Evolutionary conservation across 2,888 invertebrate species (phyloP).

Genomic region (Caradrina kadenii): DNA sequence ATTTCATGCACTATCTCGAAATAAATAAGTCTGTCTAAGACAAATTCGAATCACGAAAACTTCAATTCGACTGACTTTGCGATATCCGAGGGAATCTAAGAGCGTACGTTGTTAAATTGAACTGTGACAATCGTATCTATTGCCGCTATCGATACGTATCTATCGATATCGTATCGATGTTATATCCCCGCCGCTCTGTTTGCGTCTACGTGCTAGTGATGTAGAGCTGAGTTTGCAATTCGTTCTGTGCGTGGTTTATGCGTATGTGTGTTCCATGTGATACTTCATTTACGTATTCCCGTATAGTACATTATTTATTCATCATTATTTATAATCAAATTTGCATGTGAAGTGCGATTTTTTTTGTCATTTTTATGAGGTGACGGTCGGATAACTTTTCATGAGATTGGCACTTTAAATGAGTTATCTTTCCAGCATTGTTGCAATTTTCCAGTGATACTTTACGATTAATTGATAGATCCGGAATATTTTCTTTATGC

Average conservation of each 20-base stretch:
- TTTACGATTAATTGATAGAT: slow-evolving; percentile 14
- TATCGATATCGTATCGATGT: slow-evolving; percentile 70
- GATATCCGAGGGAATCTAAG: slow-evolving; percentile 63
- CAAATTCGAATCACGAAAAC: slow-evolving; percentile 61
- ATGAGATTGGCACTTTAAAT: slow-evolving; percentile 39
- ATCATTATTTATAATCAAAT: slow-evolving; percentile 53
- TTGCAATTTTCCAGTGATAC: slow-evolving; percentile 22
- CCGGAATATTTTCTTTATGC: not conserved
- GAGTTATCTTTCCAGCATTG: slow-evolving; percentile 41
- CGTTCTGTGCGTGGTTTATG: slow-evolving; percentile 75
- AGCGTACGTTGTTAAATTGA: slow-evolving; percentile 72
- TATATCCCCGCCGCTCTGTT: slow-evolving; percentile 72
- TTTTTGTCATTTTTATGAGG: slow-evolving; percentile 55
- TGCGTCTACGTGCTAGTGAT: slow-evolving; percentile 78
- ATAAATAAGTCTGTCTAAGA: slow-evolving; percentile 54
- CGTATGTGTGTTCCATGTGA: slow-evolving; percentile 71
- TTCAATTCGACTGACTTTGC: slow-evolving; percentile 54
- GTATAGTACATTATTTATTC: slow-evolving; percentile 58
- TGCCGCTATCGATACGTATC: slow-evolving; percentile 64
- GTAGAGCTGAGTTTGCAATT: slow-evolving; percentile 79
- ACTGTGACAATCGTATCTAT: slow-evolving; percentile 73
- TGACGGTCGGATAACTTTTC: slow-evolving; percentile 35
- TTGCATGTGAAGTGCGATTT: slow-evolving; percentile 47
- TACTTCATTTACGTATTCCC: slow-evolving; percentile 65
- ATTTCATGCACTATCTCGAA: slow-evolving; percentile 39